Conservation (phyloP, 2,888 invertebrate genomes). For the Xanthostigma xanthostigma region DNA sequence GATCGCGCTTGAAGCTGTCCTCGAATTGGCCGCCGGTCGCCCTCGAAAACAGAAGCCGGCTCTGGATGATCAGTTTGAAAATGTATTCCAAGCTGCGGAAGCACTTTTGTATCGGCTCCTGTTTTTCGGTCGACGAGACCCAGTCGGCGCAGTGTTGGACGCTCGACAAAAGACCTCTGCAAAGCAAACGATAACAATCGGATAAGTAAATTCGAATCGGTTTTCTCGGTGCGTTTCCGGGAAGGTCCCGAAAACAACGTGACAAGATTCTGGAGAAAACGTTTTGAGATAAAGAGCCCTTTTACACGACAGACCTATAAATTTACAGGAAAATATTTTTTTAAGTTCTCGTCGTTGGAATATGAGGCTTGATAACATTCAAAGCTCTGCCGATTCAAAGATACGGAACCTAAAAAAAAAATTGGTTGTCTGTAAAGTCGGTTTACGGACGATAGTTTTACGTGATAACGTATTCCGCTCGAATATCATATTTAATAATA, state of each 20-base stretch:
- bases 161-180: constrained; percentile 69
- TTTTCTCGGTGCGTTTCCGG: neutral
- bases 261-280: neutral
- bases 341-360: too few species aligned
- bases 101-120: constrained; percentile 80
- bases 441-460: too few species aligned
- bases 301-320: too few species aligned
- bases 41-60: constrained; percentile 64
- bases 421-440: too few species aligned
- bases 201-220: too few species aligned
- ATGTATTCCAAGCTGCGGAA: constrained; percentile 84
- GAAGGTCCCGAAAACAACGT: neutral
- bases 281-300: too few species aligned
- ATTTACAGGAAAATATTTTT: too few species aligned
- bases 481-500: too few species aligned
- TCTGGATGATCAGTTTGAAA: constrained; percentile 84
- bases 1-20: constrained; percentile 69
- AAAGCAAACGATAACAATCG: constrained; percentile 13
- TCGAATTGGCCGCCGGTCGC: constrained; percentile 82
- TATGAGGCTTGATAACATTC: too few species aligned
- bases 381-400: too few species aligned
- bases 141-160: constrained; percentile 82
- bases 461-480: too few species aligned
- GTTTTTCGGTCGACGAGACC: constrained; percentile 72
- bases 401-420: too few species aligned